Evolutionary conservation across 2,888 invertebrate species (phyloP).

Genomic region (Caenorhabditis macrosperma): DNA sequence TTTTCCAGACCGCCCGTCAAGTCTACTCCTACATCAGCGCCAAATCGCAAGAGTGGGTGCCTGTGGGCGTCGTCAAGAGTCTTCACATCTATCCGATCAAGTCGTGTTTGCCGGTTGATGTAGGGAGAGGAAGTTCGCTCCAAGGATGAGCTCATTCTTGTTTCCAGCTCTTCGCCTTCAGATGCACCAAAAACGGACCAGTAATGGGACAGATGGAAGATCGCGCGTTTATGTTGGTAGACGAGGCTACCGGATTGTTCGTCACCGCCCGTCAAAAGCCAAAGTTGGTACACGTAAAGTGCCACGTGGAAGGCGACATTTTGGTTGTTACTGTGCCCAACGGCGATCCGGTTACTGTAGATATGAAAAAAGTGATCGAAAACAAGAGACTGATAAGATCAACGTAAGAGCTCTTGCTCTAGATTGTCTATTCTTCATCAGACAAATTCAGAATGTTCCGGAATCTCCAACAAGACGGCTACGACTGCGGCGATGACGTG

Average conservation of each 20-base stretch:
- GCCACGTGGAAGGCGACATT: not conserved
- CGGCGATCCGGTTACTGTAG: conserved; percentile 17
- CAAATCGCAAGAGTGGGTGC: conserved; percentile 57
- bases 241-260: conserved; percentile 59
- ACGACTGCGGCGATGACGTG: conserved; percentile 66
- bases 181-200: conserved; percentile 56
- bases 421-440: conserved; percentile 9
- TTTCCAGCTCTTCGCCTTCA: conserved; percentile 63
- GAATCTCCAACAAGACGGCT: conserved; percentile 61
- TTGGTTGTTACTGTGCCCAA: conserved; percentile 34
- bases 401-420: conserved; percentile 20
- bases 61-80: conserved; percentile 62
- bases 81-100: conserved; percentile 67
- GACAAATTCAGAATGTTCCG: conserved; percentile 66
- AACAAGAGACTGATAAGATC: conserved; percentile 52
- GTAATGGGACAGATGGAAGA: conserved; percentile 55
- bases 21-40: conserved; percentile 25
- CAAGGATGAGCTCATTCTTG: too few relatives aligned
- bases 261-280: conserved; percentile 64
- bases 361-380: conserved; percentile 46
- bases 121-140: conserved; percentile 13
- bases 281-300: conserved; percentile 48
- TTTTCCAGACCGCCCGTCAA: conserved; percentile 18
- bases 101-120: conserved; percentile 50
- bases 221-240: conserved; percentile 60